Percentiles rank a stretch among this genome's conserved stretches.
These are phyloP conservation scores for Baccha elongata DNA, from an alignment of 2,888 invertebrate genomes.

Conservation along the genomic window DNA sequence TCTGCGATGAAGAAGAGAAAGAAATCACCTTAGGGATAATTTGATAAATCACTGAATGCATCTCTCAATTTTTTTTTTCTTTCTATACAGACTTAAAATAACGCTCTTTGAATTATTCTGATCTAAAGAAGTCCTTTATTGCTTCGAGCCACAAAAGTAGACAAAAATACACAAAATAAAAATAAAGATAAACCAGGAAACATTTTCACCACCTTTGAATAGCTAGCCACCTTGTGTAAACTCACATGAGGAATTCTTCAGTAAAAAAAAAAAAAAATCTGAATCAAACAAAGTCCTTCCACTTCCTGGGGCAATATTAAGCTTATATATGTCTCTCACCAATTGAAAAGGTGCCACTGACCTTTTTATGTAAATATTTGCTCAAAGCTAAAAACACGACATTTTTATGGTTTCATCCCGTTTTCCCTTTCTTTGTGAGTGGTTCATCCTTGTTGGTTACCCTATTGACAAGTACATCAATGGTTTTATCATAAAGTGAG, in stretches of 20 bases:
- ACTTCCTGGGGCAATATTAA: conserved; percentile 69
- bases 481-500: conserved; percentile 29
- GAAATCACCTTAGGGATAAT: conserved; percentile 57
- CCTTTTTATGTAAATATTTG: conserved; percentile 81
- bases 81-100: conserved; percentile 26
- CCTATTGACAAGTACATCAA: conserved; percentile 39
- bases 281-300: conserved; percentile 65
- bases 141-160: conserved; percentile 42
- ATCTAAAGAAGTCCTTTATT: conserved; percentile 9
- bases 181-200: conserved; percentile 56
- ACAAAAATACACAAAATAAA: conserved; percentile 47
- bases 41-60: conserved; percentile 64
- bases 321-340: conserved; percentile 33
- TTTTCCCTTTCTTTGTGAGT: conserved; percentile 26
- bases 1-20: conserved; percentile 23
- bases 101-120: conserved; percentile 38
- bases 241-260: too few species aligned
- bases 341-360: conserved; percentile 79
- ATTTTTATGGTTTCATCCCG: conserved; percentile 4
- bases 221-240: conserved; percentile 37
- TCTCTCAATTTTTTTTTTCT: conserved; percentile 32
- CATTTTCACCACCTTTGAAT: conserved; percentile 58
- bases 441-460: conserved; percentile 49
- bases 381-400: conserved; percentile 49
- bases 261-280: conserved; percentile 35